These are phyloP conservation scores for Cynocephalus volans DNA, from an alignment of 2,113 vertebrate genomes.

Conservation along the genomic window DNA sequence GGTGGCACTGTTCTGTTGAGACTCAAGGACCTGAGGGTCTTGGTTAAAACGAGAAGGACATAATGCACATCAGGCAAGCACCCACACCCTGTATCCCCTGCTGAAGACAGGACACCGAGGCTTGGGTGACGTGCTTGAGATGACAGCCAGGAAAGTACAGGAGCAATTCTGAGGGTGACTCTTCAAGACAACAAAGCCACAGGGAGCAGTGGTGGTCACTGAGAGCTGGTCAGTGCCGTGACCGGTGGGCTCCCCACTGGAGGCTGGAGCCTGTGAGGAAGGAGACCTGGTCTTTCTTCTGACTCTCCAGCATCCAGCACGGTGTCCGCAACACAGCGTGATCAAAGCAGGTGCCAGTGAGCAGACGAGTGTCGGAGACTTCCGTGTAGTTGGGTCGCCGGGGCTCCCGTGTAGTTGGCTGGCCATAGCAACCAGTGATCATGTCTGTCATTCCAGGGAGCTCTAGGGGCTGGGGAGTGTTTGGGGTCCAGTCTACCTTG, in stretches of 20 bases:
- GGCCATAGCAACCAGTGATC: fast-evolving
- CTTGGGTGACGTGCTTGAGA: fast-evolving
- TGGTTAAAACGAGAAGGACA: not conserved
- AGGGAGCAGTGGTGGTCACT: fast-evolving
- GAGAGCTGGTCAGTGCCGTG: fast-evolving
- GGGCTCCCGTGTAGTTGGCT: not conserved
- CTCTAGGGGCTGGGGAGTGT: not conserved
- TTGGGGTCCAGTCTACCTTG: fast-evolving
- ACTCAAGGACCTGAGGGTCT: not conserved
- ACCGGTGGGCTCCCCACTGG: fast-evolving
- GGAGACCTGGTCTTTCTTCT: not conserved
- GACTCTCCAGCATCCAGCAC: not conserved
- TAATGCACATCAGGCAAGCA: not conserved
- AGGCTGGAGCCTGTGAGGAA: too few species aligned
- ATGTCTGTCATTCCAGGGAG: not conserved
- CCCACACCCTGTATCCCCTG: too few species aligned
- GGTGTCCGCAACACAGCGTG: too few species aligned
- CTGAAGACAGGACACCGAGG: not conserved
- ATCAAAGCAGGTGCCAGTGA: too few species aligned
- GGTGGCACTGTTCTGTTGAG: conserved; percentile 3
- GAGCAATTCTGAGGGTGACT: not conserved
- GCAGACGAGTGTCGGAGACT: too few species aligned
- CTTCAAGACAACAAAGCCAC: not conserved
- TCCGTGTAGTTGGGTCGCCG: too few species aligned
- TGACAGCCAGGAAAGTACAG: too few species aligned